phyloP scores from a whole-genome alignment of 2,888 invertebrate species.

The Dasysyrphus albostriatus region DNA sequence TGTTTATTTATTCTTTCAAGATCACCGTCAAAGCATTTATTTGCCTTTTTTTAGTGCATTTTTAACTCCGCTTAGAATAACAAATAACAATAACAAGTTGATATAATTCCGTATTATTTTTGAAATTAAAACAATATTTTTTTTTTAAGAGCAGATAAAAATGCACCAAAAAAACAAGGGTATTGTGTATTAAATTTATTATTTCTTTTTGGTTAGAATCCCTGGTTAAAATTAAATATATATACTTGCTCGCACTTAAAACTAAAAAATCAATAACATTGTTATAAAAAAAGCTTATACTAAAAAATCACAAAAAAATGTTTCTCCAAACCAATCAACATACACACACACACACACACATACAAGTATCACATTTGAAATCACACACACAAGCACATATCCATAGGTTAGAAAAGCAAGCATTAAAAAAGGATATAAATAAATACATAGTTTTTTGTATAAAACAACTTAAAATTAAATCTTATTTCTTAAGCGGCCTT shows the following conservation, averaged over 20 bases:
- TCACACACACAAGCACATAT: constrained; percentile 17
- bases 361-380: neutral
- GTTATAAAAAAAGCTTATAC: constrained; percentile 16
- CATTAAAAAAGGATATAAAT: constrained; percentile 51
- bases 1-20: neutral
- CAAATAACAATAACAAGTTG: too few species aligned
- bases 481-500: constrained; percentile 55
- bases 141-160: neutral
- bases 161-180: neutral
- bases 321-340: constrained; percentile 16
- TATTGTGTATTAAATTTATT: neutral
- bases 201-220: constrained; percentile 18
- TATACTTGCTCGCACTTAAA: neutral
- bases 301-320: constrained; percentile 45
- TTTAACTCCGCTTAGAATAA: too few species aligned
- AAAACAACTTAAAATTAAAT: constrained; percentile 8
- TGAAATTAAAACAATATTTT: too few species aligned
- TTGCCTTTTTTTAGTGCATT: too few species aligned
- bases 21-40: neutral
- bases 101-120: too few species aligned
- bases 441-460: constrained; percentile 45
- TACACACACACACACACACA: constrained; percentile 16
- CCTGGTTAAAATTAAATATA: constrained; percentile 15
- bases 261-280: neutral
- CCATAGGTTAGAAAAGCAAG: constrained; percentile 37